phyloP scores from a whole-genome alignment of 2,888 invertebrate species.

The Melieria omissa region DNA sequence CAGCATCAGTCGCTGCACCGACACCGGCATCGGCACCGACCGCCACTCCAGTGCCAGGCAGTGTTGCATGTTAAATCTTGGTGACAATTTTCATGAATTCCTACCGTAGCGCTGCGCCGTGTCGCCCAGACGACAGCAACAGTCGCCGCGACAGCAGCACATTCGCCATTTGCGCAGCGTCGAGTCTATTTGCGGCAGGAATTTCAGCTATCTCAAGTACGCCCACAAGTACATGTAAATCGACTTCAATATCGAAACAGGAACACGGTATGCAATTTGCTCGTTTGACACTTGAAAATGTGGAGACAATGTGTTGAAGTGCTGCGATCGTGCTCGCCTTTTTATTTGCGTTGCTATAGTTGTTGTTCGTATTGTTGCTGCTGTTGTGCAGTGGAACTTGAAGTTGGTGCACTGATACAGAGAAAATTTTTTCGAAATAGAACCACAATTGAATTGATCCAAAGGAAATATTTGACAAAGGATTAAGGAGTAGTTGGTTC shows the following conservation, averaged over 20 bases:
- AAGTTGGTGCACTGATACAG: too few relatives aligned
- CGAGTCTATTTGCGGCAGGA: constrained; percentile 42
- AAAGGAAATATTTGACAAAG: too few relatives aligned
- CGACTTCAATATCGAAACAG: constrained; percentile 58
- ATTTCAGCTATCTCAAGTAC: constrained; percentile 63
- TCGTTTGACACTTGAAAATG: constrained; percentile 65
- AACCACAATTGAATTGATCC: too few relatives aligned
- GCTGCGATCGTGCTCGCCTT: not conserved
- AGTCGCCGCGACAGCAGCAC: constrained; percentile 9
- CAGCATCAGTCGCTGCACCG: not conserved
- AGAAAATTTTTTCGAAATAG: too few relatives aligned
- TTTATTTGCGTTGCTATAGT: not conserved
- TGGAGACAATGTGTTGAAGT: constrained; percentile 48
- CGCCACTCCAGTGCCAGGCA: constrained; percentile 41
- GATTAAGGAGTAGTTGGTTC: too few relatives aligned
- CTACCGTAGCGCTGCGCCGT: constrained; percentile 18
- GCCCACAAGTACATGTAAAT: constrained; percentile 65
- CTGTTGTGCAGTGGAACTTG: too few relatives aligned
- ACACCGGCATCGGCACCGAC: not conserved
- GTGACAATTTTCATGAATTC: constrained; percentile 63
- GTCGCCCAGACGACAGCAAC: constrained; percentile 12
- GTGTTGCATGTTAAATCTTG: constrained; percentile 46
- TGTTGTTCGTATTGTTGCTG: not conserved
- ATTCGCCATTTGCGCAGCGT: not conserved
- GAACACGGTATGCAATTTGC: constrained; percentile 64